Evolutionary conservation across 2,113 vertebrate genomes (phyloP).

Genomic region (Pygoscelis antarcticus): DNA sequence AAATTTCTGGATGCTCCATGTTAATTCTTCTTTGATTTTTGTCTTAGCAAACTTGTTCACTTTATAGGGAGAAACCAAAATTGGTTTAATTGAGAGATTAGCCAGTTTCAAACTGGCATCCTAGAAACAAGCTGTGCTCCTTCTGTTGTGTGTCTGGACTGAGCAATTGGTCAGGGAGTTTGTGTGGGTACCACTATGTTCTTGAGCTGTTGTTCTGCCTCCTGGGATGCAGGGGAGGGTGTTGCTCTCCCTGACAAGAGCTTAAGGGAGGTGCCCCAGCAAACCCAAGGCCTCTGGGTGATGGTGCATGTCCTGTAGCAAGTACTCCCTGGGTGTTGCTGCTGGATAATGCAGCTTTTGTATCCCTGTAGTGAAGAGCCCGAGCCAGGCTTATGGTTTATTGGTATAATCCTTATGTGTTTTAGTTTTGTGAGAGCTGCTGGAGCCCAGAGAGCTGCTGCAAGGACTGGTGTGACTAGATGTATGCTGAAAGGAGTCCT

Average conservation of each 20-base stretch:
- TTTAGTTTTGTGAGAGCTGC: background rate
- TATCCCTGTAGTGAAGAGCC: fast-evolving
- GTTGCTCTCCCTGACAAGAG: too few relatives aligned
- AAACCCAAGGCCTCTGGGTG: background rate
- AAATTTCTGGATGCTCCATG: background rate
- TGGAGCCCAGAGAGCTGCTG: background rate
- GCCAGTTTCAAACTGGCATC: background rate
- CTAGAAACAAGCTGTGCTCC: background rate
- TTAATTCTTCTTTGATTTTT: background rate
- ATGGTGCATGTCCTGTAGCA: fast-evolving
- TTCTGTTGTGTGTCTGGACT: background rate
- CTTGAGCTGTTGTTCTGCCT: background rate
- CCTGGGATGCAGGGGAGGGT: background rate
- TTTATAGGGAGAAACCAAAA: background rate
- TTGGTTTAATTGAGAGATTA: background rate
- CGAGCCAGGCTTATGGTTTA: background rate
- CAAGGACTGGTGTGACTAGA: background rate
- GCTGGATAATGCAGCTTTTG: background rate
- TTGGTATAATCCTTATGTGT: background rate
- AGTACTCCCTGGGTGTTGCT: background rate
- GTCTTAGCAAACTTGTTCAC: background rate
- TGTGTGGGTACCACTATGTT: fast-evolving
- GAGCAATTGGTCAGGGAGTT: background rate
- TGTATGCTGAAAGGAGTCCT: background rate
- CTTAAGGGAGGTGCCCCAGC: background rate